Conservation (phyloP, 1,140 invertebrate genomes). For the Euwallacea similis region DNA sequence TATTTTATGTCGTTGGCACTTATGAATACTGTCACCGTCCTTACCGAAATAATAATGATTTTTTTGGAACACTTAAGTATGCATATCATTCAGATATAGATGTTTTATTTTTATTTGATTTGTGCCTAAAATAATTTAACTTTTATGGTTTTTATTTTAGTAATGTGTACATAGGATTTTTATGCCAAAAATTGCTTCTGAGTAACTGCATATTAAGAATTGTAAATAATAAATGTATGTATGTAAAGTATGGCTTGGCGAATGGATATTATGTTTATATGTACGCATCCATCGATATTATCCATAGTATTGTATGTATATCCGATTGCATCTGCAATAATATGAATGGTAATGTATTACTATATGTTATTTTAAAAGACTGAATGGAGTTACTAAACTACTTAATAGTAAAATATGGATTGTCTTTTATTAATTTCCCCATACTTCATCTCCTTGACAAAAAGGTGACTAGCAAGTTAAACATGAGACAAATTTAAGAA, state of each 20-base stretch:
- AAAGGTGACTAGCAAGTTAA: no score
- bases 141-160: conserved; percentile 38
- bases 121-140: conserved; percentile 9
- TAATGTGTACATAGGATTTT: conserved; percentile 44
- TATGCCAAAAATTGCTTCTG: conserved; percentile 47
- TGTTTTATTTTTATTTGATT: not conserved
- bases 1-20: conserved; percentile 1
- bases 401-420: conserved; percentile 42
- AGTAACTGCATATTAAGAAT: conserved; percentile 49
- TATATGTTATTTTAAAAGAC: conserved; percentile 57
- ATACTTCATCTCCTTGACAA: no score
- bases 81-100: conserved; percentile 45
- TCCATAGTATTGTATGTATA: conserved; percentile 54
- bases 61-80: conserved; percentile 42
- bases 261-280: conserved; percentile 45
- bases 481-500: no score
- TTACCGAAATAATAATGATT: conserved; percentile 39
- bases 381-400: conserved; percentile 56
- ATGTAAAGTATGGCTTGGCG: conserved; percentile 41
- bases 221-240: conserved; percentile 53
- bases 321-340: conserved; percentile 55
- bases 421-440: conserved; percentile 27
- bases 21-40: conserved; percentile 48
- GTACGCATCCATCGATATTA: conserved; percentile 52
- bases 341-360: conserved; percentile 56